These are phyloP conservation scores for Chrysochloris asiatica DNA, from an alignment of 2,113 vertebrate genomes.

Conservation along the genomic window DNA sequence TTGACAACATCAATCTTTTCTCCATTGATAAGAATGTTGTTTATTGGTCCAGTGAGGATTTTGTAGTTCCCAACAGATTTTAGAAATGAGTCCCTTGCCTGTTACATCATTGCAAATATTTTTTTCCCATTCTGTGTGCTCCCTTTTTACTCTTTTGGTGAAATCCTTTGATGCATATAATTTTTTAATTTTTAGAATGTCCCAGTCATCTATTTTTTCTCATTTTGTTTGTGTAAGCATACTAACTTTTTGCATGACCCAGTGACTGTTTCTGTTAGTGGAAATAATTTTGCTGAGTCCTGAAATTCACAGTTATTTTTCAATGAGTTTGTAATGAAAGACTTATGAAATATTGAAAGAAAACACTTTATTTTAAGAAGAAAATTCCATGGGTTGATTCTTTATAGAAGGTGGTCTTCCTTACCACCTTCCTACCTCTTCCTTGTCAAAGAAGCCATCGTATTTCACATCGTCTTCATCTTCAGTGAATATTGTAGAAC, in stretches of 20 bases:
- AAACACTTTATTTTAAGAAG: not conserved
- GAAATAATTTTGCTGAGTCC: not conserved
- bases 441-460: not conserved
- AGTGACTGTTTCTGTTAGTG: not conserved
- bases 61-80: no score
- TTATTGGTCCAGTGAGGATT: no score
- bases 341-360: not conserved
- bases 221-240: no score
- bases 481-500: not conserved
- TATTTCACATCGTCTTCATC: not conserved
- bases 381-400: not conserved
- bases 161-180: no score
- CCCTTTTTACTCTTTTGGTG: no score
- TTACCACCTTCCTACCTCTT: not conserved
- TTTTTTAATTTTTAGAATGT: no score
- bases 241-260: not conserved
- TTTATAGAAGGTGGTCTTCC: not conserved
- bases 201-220: no score
- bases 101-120: no score
- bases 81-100: no score
- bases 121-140: no score
- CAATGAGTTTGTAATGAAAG: not conserved
- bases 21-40: no score
- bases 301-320: not conserved
- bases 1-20: no score